These are phyloP conservation scores for Rhagoletis zephyria DNA, from an alignment of 1,140 invertebrate species.

Conservation along the genomic window DNA sequence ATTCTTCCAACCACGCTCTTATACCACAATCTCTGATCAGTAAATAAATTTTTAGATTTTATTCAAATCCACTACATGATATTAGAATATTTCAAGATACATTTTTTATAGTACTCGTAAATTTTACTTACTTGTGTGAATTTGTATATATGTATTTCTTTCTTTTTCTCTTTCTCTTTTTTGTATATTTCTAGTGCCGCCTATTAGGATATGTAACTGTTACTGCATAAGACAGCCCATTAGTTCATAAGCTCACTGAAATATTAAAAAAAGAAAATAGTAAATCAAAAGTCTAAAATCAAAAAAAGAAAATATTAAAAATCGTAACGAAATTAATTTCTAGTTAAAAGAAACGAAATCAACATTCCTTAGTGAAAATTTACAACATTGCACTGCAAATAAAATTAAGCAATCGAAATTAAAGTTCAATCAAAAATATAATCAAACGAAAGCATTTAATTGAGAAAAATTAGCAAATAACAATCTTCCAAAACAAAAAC, in stretches of 20 bases:
- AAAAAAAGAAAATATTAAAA: background rate
- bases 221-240: constrained; percentile 67
- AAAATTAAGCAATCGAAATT: background rate
- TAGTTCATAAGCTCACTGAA: constrained; percentile 58
- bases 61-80: background rate
- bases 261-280: background rate
- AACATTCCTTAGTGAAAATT: constrained; percentile 49
- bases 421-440: constrained; percentile 6
- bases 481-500: background rate
- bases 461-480: constrained; percentile 32
- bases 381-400: constrained; percentile 14
- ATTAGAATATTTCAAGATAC: background rate
- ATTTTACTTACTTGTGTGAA: constrained; percentile 14
- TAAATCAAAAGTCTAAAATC: background rate
- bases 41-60: background rate
- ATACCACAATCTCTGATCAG: no score
- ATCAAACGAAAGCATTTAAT: constrained; percentile 51
- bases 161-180: constrained; percentile 65
- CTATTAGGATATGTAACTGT: constrained; percentile 74
- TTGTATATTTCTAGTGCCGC: constrained; percentile 73
- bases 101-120: constrained; percentile 14
- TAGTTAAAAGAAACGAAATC: background rate
- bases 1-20: no score
- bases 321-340: background rate
- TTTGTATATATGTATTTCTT: constrained; percentile 60